phyloP scores from a whole-genome alignment of 2,797 vertebrate genomes.

The Sebastes diaconus region DNA sequence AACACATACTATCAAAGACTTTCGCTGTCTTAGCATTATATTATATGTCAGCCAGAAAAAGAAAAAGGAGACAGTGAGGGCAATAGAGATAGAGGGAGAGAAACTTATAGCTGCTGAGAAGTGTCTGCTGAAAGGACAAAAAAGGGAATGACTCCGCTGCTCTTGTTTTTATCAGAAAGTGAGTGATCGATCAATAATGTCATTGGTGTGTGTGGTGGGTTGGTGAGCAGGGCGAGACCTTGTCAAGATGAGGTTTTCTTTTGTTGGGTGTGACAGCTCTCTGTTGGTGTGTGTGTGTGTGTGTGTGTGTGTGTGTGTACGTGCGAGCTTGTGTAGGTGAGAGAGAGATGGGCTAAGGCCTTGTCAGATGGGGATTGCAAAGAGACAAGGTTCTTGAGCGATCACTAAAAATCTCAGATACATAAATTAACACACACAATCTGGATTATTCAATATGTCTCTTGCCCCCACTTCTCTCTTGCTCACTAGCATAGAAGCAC shows the following conservation, averaged over 20 bases:
- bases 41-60: slow-evolving; percentile 43
- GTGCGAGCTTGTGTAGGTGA: not conserved
- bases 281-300: not conserved
- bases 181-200: slow-evolving; percentile 71
- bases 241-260: slow-evolving; percentile 63
- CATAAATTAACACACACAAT: not conserved
- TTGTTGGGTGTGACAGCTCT: slow-evolving; percentile 57
- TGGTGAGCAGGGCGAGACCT: slow-evolving; percentile 56
- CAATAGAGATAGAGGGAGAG: not conserved
- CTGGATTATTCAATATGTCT: not conserved
- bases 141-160: slow-evolving; percentile 15
- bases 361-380: slow-evolving; percentile 11
- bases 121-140: slow-evolving; percentile 45
- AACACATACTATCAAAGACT: slow-evolving; percentile 52
- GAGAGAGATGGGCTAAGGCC: not conserved
- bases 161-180: slow-evolving; percentile 60
- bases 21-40: slow-evolving; percentile 44
- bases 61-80: not conserved
- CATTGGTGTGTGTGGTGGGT: slow-evolving; percentile 34
- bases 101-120: slow-evolving; percentile 12
- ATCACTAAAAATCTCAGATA: not conserved
- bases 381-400: not conserved
- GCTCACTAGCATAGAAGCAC: slow-evolving; percentile 1
- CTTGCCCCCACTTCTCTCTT: not conserved
- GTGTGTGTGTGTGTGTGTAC: not conserved